Conservation (phyloP, 23 tunicate genomes). For the Styela clava region DNA sequence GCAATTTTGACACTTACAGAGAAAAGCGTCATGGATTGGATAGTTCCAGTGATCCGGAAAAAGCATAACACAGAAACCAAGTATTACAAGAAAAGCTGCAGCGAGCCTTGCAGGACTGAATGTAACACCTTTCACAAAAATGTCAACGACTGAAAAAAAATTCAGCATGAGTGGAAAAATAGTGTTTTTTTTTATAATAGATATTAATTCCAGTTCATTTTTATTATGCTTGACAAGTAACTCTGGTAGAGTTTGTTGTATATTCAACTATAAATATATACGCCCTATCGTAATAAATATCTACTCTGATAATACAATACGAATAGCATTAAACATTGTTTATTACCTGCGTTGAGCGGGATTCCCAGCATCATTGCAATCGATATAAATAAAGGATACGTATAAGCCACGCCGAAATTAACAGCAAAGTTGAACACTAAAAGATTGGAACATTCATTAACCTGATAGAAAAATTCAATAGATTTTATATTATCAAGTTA, state of each 20-base stretch:
- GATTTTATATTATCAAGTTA: too few relatives aligned
- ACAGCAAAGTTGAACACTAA: constrained; percentile 92
- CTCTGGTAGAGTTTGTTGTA: too few relatives aligned
- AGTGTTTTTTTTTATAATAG: too few relatives aligned
- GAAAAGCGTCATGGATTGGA: constrained; percentile 49
- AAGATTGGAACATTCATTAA: constrained; percentile 17
- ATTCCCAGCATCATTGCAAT: constrained; percentile 94
- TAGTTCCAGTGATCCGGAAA: constrained; percentile 79
- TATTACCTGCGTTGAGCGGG: constrained; percentile 87
- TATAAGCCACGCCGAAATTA: constrained; percentile 93
- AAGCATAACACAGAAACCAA: constrained; percentile 81
- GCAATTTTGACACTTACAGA: constrained; percentile 24
- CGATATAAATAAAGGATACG: constrained; percentile 93
- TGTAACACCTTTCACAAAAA: constrained; percentile 42
- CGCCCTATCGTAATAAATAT: too few relatives aligned
- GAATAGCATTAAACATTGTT: too few relatives aligned
- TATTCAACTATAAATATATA: too few relatives aligned
- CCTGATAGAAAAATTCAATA: too few relatives aligned
- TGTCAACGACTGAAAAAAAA: constrained; percentile 68
- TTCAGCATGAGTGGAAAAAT: too few relatives aligned
- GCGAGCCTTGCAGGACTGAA: constrained; percentile 68
- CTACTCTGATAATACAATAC: too few relatives aligned
- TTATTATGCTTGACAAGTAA: too few relatives aligned
- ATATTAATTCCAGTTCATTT: too few relatives aligned
- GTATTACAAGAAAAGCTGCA: constrained; percentile 70